These are phyloP conservation scores for Epistrophe eligans DNA, from an alignment of 2,888 invertebrate genomes.

Conservation along the genomic window DNA sequence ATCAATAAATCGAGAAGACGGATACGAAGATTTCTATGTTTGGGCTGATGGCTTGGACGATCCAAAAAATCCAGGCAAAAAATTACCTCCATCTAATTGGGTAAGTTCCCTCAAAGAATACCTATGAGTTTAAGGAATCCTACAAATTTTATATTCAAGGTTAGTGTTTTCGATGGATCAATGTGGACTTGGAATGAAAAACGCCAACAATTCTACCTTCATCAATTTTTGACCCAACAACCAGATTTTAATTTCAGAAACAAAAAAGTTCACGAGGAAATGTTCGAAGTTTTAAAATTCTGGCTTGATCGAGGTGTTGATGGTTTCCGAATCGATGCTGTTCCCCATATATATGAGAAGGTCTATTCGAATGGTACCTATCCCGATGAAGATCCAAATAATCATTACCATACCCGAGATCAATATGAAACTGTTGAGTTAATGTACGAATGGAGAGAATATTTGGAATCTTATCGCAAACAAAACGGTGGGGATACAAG, in stretches of 20 bases:
- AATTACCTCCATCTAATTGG: constrained; percentile 78
- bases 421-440: constrained; percentile 86
- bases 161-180: constrained; percentile 86
- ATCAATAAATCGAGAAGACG: constrained; percentile 86
- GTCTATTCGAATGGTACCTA: constrained; percentile 78
- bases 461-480: constrained; percentile 84
- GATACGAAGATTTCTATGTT: constrained; percentile 90
- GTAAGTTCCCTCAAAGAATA: too few species aligned
- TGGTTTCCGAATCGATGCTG: constrained; percentile 90
- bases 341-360: constrained; percentile 86
- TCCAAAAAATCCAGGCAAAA: constrained; percentile 65
- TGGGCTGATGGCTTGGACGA: constrained; percentile 87
- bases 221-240: constrained; percentile 87
- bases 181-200: constrained; percentile 77
- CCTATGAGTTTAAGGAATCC: too few species aligned
- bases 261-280: constrained; percentile 85
- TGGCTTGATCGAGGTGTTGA: constrained; percentile 91
- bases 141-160: too few species aligned
- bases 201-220: constrained; percentile 88
- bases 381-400: constrained; percentile 82
- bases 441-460: constrained; percentile 85
- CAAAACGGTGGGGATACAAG: constrained; percentile 81
- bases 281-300: constrained; percentile 87
- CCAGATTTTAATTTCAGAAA: constrained; percentile 93
- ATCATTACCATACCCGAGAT: neutral